phyloP scores from a whole-genome alignment of 37 sponge, comb jelly and placozoan species.

The Beroe ovata region DNA sequence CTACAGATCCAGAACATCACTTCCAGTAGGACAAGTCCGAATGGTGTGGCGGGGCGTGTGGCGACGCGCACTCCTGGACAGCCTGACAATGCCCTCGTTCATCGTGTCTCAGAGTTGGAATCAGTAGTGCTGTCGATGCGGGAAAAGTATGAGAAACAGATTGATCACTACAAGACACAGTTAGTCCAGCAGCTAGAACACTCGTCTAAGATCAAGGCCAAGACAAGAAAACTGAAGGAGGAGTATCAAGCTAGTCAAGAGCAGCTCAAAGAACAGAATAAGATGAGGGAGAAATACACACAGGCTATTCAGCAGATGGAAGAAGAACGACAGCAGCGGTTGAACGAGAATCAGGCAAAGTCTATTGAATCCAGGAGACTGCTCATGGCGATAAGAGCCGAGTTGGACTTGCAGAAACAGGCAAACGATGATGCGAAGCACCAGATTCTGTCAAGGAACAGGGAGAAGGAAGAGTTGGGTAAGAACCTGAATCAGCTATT shows the following conservation, averaged over 20 bases:
- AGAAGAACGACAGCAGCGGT: background rate
- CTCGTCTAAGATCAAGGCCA: background rate
- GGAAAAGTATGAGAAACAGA: background rate
- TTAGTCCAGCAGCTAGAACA: background rate
- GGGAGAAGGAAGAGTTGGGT: conserved; percentile 16
- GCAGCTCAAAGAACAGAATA: background rate
- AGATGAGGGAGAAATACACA: background rate
- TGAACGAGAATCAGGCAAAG: background rate
- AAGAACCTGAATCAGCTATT: background rate
- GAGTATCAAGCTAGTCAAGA: background rate
- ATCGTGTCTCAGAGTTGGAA: background rate
- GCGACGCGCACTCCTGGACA: too few species aligned
- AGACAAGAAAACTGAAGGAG: conserved; percentile 6
- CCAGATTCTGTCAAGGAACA: background rate
- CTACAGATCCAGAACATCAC: background rate
- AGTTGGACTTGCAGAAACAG: conserved; percentile 11
- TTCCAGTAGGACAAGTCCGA: background rate
- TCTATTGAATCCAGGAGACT: conserved; percentile 25
- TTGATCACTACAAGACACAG: conserved; percentile 23
- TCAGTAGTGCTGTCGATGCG: background rate
- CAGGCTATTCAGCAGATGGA: background rate
- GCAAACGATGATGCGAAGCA: background rate
- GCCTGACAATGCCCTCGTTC: background rate
- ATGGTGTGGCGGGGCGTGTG: background rate
- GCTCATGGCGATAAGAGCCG: conserved; percentile 40